Evolutionary conservation across 2,113 vertebrate species (phyloP), one percentile per base, ranked within the genome.

Genomic region (Perca schrenkii): DNA sequence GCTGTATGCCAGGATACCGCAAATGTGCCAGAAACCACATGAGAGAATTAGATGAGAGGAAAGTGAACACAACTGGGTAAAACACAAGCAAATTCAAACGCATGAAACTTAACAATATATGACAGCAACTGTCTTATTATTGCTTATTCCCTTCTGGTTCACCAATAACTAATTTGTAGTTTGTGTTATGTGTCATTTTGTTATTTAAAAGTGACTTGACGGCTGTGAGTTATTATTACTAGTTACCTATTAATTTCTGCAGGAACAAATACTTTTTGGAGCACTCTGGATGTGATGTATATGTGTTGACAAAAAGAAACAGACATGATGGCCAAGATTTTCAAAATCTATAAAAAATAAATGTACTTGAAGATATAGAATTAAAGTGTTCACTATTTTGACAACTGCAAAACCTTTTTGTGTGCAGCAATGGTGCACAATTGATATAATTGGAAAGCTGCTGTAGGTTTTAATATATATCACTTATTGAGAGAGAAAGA

Each of bases 381-480:
- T 60, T 53, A 56, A 72, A 47, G 54, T 19, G n/a, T 46, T 47
- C 4, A 31, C 28, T 60, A 22, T 57, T 74, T 14, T 25, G 21
- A 77, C 15, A 22, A 79, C 74, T 91, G 22, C 28, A 82, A 61
- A 75, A 89, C 62, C 61, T 83, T 72, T 77, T 75, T 67, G 53
- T 53, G 25, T 36, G 54, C 69, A 34, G 66, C 52, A 86, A 76
- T 3, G 67, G 47, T 3, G 16, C 80, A 63, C 85, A 71, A 79
- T 56, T 80, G 90, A 93, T 80, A 83, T 69, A 28, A 88, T 82
- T 80, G 85, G 81, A 82, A 93, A 94, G 87, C 91, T 58, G 71
- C 70, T 75, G 63, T 77, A 91, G 84, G 68, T 91, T 94, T 90
- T 92, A 93, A 94, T 79, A 93, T 92, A 91, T 93, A 94, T 94